These are phyloP conservation scores for Eulemur mongoz DNA, from an alignment of 2,797 vertebrate species.

Conservation along the genomic window DNA sequence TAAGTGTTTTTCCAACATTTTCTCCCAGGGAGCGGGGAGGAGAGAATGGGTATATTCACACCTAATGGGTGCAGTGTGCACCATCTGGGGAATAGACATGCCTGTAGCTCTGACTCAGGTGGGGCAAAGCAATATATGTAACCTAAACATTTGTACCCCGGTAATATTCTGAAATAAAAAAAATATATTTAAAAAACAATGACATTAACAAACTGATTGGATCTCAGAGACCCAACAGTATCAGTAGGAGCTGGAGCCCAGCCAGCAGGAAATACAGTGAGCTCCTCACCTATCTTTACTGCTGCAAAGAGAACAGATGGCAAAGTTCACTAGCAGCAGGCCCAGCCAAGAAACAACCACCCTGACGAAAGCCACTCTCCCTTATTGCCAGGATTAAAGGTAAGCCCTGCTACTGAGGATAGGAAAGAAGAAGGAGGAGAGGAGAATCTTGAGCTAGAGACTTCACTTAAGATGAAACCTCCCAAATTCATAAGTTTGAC, in stretches of 20 bases:
- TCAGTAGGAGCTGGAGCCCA: neutral
- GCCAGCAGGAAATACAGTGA: neutral
- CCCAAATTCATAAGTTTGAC: neutral
- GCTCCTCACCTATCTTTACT: rapidly evolving
- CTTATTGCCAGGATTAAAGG: neutral
- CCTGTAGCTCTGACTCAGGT: no score
- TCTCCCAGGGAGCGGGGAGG: no score
- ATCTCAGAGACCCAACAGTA: neutral
- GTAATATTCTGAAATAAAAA: no score
- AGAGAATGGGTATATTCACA: no score
- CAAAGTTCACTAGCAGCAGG: neutral
- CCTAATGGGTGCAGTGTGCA: no score
- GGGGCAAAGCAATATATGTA: no score
- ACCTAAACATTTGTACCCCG: no score
- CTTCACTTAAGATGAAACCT: neutral
- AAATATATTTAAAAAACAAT: neutral
- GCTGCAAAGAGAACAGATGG: neutral
- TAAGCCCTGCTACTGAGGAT: neutral
- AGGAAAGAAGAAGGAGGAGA: neutral
- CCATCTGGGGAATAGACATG: no score
- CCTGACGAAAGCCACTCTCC: neutral
- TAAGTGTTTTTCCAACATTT: no score
- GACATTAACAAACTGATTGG: neutral
- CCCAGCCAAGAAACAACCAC: neutral
- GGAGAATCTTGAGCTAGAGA: neutral